These are phyloP conservation scores for Enteromius argenteus DNA, from an alignment of 2,797 vertebrate species.

Conservation along the genomic window DNA sequence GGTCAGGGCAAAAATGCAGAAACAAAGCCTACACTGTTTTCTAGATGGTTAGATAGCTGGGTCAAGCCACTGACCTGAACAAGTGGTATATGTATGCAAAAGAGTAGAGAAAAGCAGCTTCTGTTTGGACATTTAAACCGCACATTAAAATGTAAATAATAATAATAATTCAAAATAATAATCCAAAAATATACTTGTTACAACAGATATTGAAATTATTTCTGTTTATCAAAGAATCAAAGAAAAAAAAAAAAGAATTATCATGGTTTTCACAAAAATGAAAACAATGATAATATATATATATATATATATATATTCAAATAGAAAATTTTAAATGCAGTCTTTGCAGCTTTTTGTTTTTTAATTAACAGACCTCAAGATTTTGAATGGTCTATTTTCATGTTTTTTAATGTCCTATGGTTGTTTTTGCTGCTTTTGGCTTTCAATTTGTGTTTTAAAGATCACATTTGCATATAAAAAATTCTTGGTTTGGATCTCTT, in stretches of 20 bases:
- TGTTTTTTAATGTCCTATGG: neutral
- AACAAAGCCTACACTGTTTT: slow-evolving; percentile 8
- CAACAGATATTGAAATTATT: neutral
- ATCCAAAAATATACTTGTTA: neutral
- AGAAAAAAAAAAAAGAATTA: neutral
- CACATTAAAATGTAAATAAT: neutral
- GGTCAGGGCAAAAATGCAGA: neutral
- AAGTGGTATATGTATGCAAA: slow-evolving; percentile 25
- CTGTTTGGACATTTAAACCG: neutral
- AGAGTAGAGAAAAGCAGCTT: neutral
- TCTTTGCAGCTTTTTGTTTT: too few species aligned
- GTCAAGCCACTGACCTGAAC: neutral
- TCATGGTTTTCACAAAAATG: neutral
- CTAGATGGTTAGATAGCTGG: slow-evolving; percentile 35
- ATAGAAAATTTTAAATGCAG: too few species aligned
- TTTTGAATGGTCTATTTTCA: too few species aligned
- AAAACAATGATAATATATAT: neutral
- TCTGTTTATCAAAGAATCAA: neutral
- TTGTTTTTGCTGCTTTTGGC: neutral
- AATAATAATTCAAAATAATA: neutral
- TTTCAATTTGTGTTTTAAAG: neutral
- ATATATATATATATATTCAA: neutral
- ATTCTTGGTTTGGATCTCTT: neutral
- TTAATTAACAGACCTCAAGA: too few species aligned
- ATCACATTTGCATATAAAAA: neutral